phyloP scores from a whole-genome alignment of 2,113 vertebrate species.

The Corvus moneduloides region DNA sequence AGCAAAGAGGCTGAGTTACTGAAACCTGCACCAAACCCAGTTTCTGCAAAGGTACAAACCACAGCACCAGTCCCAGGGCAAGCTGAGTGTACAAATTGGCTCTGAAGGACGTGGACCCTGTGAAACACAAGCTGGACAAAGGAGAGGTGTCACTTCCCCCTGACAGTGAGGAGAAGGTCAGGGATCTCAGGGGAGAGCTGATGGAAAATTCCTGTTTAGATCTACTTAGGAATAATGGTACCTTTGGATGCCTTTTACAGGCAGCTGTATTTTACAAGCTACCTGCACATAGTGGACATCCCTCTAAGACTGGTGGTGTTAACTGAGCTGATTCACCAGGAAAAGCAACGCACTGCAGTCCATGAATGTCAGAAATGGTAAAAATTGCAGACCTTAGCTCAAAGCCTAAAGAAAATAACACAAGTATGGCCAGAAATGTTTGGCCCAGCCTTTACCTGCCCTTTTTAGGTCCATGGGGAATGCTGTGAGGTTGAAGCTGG shows the following conservation, averaged over 20 bases:
- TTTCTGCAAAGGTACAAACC: not conserved
- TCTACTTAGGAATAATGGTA: not conserved
- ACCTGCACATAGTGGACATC: not conserved
- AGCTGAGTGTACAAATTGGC: not conserved
- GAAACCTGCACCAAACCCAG: not conserved
- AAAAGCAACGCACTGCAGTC: not conserved
- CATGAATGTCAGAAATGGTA: rapidly evolving
- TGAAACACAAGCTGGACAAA: not conserved
- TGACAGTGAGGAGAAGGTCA: not conserved
- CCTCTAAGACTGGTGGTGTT: not conserved
- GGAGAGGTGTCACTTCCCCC: not conserved
- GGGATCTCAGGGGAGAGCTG: not conserved
- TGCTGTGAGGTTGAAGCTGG: not conserved
- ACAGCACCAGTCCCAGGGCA: not conserved
- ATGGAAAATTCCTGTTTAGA: not conserved
- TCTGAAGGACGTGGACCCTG: not conserved
- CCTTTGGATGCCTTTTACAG: not conserved
- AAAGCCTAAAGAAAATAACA: not conserved
- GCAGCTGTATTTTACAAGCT: not conserved
- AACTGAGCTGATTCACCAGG: not conserved
- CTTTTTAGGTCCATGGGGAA: not conserved
- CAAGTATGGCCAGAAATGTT: not conserved
- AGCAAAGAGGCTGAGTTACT: not conserved
- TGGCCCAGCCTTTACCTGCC: not conserved
- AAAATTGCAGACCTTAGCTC: not conserved